Base-by-base conservation (phyloP, 2,797 vertebrate genomes). In the Parambassis ranga region DNA sequence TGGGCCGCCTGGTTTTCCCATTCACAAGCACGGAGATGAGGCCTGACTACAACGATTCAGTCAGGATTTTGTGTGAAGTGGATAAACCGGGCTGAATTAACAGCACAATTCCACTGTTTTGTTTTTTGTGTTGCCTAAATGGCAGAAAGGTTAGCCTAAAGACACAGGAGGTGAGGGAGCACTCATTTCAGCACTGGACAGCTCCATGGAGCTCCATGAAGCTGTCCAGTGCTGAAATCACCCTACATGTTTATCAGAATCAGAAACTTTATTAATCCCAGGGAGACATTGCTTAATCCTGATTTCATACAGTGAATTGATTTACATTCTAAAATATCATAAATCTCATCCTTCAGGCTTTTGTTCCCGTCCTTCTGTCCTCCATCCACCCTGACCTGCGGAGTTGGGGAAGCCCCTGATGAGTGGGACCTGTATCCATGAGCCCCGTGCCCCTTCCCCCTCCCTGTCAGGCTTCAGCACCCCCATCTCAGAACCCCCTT, bases 391-490 rank as follows among this genome's bases (percentile, higher is more conserved):
- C 82, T 85, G 55, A 87, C 80, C 87, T 63, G 84, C 77, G 31
- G 84, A 82, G 87, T 86, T 84, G 88, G 86, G 82, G 84, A 79
- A 86, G 66, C 89, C 83, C 87, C 91, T 79, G 86, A 92, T 92
- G 91, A 93, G 90, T 88, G 89, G 90, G 87, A 96, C 96, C 87
- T 98, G 96, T 90, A 92, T 97, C 83, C 95, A 96, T 83, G 95
- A 98, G 87, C 94, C 94, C 81, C 94, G 93, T 26, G 95, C 95
- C 65, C 95, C 94, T 43, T 98, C 96, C 75, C 96, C 96, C 30
- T 96, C 95, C 87, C 95, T 96, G 63, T 95, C 94, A 75, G 93
- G 94, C 73, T 95, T 96, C 72, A 94, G 92, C 72, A 94, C 94
- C 48, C 93, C 95, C 20, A 88, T 96, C 62, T 94, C 93, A 1